Evolutionary conservation across 2,797 vertebrate genomes (phyloP), one percentile per base, ranked within the genome.

Genomic region (Sarcophilus harrisii): DNA sequence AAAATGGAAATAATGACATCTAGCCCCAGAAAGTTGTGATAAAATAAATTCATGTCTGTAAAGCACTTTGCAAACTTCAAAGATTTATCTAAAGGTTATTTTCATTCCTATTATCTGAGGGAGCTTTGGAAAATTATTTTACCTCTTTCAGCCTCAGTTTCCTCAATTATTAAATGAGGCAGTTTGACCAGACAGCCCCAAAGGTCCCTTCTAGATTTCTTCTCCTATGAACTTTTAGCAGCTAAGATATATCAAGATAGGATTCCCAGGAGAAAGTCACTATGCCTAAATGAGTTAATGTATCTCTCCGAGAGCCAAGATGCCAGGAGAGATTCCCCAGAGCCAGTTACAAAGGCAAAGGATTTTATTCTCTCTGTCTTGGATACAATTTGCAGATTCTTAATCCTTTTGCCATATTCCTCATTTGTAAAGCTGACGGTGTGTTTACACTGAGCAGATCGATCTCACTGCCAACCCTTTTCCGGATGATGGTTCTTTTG

Each of bases 401-500:
- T 55, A 93, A 81, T 93, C 95, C 93, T 11, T 90, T 60, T 91
- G 62, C 95, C 90, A 14, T 60, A 57, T 27, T 93, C 93, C 94
- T 95, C 97, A 57, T 97, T 95, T 96, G 94, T 96, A 66, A 97
- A 95, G 92, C 96, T 38, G 90, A 62, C 93, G 91, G 95, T 92
- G 12, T 73, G 29, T 95, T 92, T 93, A 94, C 94, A 73, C 59
- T 10, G 94, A 95, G 90, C 30, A 24, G 60, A 58, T 94, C 0
- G 0, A 29, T 96, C 38, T 96, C 90, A 58, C 96, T 94, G 95
- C 96, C 94, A 96, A 94, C 49, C 93, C 96, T 94, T 66, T 91
- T 91, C 96, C 92, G 59, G 38, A 0, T 58, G 89, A 92, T 27
- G 54, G 89, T 93, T 92, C 49, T 60, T 45, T 29, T 96, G 95